These are phyloP conservation scores for Trimorus sp. DNA, from an alignment of 2,888 invertebrate genomes.

Conservation along the genomic window DNA sequence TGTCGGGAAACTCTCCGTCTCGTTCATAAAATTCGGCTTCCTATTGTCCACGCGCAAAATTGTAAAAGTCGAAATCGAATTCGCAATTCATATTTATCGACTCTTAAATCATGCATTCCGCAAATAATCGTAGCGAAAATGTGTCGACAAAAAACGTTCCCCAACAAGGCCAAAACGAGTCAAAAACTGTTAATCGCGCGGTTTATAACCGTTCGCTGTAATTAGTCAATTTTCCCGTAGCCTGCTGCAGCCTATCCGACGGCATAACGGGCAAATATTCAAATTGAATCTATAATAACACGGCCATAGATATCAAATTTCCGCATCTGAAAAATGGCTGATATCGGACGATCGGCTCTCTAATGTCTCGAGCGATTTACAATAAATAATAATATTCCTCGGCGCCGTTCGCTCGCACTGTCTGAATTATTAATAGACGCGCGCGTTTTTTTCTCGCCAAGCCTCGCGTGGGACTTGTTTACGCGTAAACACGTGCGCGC, in stretches of 20 bases:
- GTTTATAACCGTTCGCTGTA: too few relatives aligned
- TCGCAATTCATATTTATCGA: too few relatives aligned
- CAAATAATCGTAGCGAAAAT: too few relatives aligned
- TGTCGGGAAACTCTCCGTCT: too few relatives aligned
- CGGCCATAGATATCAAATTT: slow-evolving; percentile 44
- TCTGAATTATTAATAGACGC: slow-evolving; percentile 46
- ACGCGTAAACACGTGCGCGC: slow-evolving; percentile 28
- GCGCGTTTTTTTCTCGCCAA: neutral
- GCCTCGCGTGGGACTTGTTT: slow-evolving; percentile 14
- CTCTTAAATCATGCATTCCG: too few relatives aligned
- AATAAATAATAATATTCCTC: slow-evolving; percentile 47
- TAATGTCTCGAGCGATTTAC: slow-evolving; percentile 32
- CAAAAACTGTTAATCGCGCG: too few relatives aligned
- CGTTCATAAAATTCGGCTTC: too few relatives aligned
- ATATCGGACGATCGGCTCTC: slow-evolving; percentile 31
- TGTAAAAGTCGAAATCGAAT: too few relatives aligned
- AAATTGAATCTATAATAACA: slow-evolving; percentile 56
- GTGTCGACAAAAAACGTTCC: too few relatives aligned
- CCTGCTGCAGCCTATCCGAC: neutral
- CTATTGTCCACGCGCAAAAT: too few relatives aligned
- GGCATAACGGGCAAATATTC: slow-evolving; percentile 46
- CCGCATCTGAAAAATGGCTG: slow-evolving; percentile 31
- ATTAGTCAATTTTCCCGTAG: too few relatives aligned
- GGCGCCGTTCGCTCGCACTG: slow-evolving; percentile 12
- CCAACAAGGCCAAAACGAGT: too few relatives aligned